Percentiles rank a stretch among this genome's conserved stretches.
Conservation (phyloP, 2,797 vertebrate species). For the Apodemus agrarius region DNA sequence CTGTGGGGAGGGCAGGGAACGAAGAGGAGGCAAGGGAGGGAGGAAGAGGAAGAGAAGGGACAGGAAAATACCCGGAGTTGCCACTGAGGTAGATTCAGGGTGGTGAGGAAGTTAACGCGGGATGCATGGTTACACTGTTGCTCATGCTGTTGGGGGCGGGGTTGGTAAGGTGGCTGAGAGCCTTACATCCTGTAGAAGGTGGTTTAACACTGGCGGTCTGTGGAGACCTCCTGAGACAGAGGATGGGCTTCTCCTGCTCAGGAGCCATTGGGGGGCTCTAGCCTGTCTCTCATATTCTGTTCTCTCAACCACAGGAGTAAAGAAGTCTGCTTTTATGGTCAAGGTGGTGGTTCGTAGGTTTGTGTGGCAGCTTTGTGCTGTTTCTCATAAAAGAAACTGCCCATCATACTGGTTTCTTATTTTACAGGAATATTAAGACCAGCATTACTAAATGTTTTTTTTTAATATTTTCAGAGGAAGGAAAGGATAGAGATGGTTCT, state of each 20-base stretch:
- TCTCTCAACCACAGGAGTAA: conserved; percentile 22
- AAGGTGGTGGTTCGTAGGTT: background rate
- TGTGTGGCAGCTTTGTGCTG: background rate
- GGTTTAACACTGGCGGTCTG: background rate
- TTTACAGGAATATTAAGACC: background rate
- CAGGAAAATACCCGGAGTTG: background rate
- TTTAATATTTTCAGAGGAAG: conserved; percentile 5
- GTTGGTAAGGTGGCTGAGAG: background rate
- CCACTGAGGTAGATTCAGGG: background rate
- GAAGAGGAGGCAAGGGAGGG: background rate
- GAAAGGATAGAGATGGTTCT: background rate
- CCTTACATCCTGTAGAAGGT: conserved; percentile 5
- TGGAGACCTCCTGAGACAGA: background rate
- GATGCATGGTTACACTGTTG: background rate
- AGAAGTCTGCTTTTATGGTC: background rate
- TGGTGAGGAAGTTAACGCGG: background rate
- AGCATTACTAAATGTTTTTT: background rate
- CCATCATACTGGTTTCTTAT: background rate
- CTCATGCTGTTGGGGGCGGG: background rate
- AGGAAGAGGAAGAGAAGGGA: background rate
- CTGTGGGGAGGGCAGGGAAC: too few species aligned
- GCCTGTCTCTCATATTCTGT: background rate
- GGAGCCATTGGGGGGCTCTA: background rate
- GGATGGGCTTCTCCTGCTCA: background rate
- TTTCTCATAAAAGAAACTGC: background rate